Base-by-base conservation (phyloP, 2,113 vertebrate species). In the Cochlearius cochlearius region DNA sequence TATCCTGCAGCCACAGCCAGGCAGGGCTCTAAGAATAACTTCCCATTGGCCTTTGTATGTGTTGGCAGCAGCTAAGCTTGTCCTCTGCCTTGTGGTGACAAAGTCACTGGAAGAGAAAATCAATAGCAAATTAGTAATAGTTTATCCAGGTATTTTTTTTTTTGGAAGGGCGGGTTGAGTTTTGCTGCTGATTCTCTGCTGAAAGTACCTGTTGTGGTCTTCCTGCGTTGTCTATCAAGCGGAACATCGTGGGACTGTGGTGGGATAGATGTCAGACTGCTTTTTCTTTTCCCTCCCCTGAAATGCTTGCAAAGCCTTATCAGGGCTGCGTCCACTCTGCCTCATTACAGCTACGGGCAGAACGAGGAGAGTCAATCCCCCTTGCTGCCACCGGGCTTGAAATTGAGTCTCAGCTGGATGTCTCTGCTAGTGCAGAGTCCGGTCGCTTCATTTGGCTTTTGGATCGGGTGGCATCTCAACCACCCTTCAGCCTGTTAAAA, bases 11-110 rank as follows among this genome's bases (percentile, higher is more conserved):
- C 59, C 96, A 81, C 94, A 92, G 92, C 86, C 25, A 2, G 93
- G 88, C 89, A 88, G 93, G 43, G 55, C 94, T 87, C 92, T 93
- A 95, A 97, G 96, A 96, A 95, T 97, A 96, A 97, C 90, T 92
- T 96, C 38, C 82, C 27, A 10, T 34, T 86, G 80, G 87, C 78
- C 92, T 97, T 96, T 95, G 87, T 86, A 47, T 94, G 88, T 15
- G 47, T 22, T 92, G 47, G 90, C 95, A 91, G 89, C 38, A 80
- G 84, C 83, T 92, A 82, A 78, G 47, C 81, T 96, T 80, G 85
- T 87, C 91, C 91, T 80, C 87, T 90, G 67, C 84, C 79, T 96
- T 56, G 45, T 1, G 4, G 71, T 45, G 71, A 39, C 62, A 64
- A 75, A 86, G 86, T 34, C 76, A 49, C n/a, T 63, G 50, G 55